phyloP scores from a whole-genome alignment of 1,140 invertebrate genomes.

The Pectinophora gossypiella region DNA sequence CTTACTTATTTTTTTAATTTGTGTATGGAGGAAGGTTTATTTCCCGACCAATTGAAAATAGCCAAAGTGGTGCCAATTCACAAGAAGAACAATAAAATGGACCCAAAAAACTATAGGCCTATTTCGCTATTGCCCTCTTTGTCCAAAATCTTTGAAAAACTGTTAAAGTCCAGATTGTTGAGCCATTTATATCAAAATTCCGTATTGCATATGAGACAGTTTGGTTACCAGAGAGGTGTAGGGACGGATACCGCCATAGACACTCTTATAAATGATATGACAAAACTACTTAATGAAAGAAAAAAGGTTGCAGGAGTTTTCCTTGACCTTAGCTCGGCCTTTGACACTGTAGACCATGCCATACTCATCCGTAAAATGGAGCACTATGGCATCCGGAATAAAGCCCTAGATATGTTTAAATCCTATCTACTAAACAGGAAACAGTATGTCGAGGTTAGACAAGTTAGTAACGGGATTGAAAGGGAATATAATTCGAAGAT shows the following conservation, averaged over 20 bases:
- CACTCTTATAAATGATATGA: slow-evolving; percentile 7
- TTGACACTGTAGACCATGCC: no score
- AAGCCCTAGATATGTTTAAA: no score
- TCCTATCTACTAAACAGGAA: no score
- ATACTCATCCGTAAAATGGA: no score
- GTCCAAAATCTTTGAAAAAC: slow-evolving; percentile 16
- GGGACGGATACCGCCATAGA: slow-evolving; percentile 8
- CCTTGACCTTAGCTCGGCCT: slow-evolving; percentile 1
- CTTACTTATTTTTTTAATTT: slow-evolving; percentile 12
- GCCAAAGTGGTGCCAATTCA: slow-evolving; percentile 13
- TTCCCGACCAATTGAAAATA: slow-evolving; percentile 18
- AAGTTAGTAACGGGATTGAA: no score
- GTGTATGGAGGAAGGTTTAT: slow-evolving; percentile 6
- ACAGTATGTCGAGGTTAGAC: not conserved
- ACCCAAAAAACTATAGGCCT: no score
- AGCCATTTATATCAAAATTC: slow-evolving; percentile 3
- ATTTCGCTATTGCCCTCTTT: slow-evolving; percentile 10
- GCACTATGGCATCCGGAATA: no score
- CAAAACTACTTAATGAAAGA: not conserved
- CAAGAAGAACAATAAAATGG: slow-evolving; percentile 17
- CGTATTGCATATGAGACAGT: slow-evolving; percentile 12
- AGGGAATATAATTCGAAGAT: not conserved
- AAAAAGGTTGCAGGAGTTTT: slow-evolving; percentile 6
- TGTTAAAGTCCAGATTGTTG: slow-evolving; percentile 9
- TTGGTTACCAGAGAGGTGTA: slow-evolving; percentile 11